phyloP scores from a whole-genome alignment of 2,888 invertebrate genomes.

The Hypselothyrea guttata region DNA sequence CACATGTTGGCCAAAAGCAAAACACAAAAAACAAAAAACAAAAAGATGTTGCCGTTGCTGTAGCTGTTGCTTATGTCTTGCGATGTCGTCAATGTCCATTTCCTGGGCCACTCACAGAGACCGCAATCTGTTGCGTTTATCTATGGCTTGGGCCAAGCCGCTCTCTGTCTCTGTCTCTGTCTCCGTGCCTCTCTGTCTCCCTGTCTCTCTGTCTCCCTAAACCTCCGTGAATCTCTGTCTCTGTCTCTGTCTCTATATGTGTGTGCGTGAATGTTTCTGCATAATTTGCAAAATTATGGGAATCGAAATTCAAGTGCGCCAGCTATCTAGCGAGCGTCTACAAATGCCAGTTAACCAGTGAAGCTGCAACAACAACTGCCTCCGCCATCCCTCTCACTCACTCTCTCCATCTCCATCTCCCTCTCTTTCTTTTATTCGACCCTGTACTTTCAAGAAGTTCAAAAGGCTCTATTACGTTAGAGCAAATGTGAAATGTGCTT shows the following conservation, averaged over 20 bases:
- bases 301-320: conserved; percentile 64
- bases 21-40: no score
- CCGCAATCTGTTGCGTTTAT: conserved; percentile 62
- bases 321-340: conserved; percentile 35
- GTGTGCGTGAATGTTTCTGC: conserved; percentile 62
- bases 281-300: conserved; percentile 74
- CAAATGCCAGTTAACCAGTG: conserved; percentile 63
- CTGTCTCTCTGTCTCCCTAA: conserved; percentile 26
- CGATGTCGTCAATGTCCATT: conserved; percentile 66
- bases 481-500: no score
- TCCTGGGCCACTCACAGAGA: conserved; percentile 59
- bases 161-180: conserved; percentile 22
- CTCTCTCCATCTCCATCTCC: not conserved
- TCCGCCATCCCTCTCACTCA: not conserved
- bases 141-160: conserved; percentile 42
- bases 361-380: conserved; percentile 48
- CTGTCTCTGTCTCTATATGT: conserved; percentile 29
- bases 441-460: no score
- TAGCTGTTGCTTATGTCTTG: conserved; percentile 33
- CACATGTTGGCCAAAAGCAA: conserved; percentile 54
- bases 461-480: no score
- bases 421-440: no score
- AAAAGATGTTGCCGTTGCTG: conserved; percentile 4
- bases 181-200: conserved; percentile 17
- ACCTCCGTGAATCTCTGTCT: no score